Evolutionary conservation across 1,140 invertebrate species (phyloP), one percentile per base, ranked within the genome.

Genomic region (Ditylenchus dipsaci): DNA sequence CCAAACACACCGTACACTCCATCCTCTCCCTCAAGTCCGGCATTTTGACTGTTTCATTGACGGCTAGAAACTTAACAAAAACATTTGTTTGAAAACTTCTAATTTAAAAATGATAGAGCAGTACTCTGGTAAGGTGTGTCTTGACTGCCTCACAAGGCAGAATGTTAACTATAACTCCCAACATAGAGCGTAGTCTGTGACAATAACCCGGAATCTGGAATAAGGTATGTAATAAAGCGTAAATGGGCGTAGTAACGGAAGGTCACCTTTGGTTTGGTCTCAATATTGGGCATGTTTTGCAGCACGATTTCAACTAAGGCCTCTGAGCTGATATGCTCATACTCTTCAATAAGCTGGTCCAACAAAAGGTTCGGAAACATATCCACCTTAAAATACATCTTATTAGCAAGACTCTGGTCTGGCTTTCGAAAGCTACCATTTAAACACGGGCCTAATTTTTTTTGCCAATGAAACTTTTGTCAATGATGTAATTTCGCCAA

Each of bases 271-370:
- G 49, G 53, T 21, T 65, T 66, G 7, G 3, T 49, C 0, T 53
- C 42, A 49, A 66, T 57, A 9, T 65, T 53, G 11, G 53, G 43
- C 33, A 27, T 27, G 27, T 66, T 66, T 13, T 26, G 15, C 21
- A 66, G 19, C 27, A 66, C 53, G 15, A 66, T 27, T 1, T 65
- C 64, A 57, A 66, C 49, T 1, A 66, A 27, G 21, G 64, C 49
- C 33, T 65, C 64, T 1, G 43, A 53, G 27, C 64, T 66, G 23
- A 66, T 27, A 60, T 66, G 49, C n/a, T 19, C 64, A 29, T 66
- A 66, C 29, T 66, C 64, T 23, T 53, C 9, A n/a, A 66, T 38
- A 8, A 66, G 49, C 49, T 66, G 23, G 64, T 33, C 49, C 9
- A 66, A 27, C 21, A 49, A 23, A 33, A 66, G 19, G 13, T 66